Evolutionary conservation across 2,888 invertebrate genomes (phyloP).

Genomic region (Charanyca ferruginea): DNA sequence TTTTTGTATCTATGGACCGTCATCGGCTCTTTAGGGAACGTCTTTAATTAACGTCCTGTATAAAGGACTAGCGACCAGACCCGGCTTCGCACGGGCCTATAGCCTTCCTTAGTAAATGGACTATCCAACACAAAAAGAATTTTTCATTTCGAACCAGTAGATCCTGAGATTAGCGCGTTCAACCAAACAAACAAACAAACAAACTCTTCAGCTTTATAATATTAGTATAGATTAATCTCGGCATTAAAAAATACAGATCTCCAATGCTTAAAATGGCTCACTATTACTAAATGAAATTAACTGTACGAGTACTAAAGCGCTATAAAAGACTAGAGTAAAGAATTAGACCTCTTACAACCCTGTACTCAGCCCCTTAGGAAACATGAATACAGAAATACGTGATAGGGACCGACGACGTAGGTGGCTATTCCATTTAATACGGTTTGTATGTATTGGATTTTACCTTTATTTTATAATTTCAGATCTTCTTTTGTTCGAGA

Average conservation of each 20-base stretch:
- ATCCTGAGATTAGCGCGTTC: no score
- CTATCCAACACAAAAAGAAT: no score
- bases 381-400: conserved; percentile 37
- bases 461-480: not conserved
- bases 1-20: no score
- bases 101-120: no score
- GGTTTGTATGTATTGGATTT: not conserved
- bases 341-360: conserved; percentile 34
- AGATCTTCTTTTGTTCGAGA: not conserved
- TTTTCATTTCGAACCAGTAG: no score
- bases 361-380: conserved; percentile 22
- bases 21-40: no score
- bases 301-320: conserved; percentile 19
- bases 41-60: no score
- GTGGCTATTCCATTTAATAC: conserved; percentile 23
- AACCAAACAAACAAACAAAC: no score
- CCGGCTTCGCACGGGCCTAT: no score
- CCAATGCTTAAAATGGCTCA: conserved; percentile 11
- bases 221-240: no score
- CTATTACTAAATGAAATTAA: conserved; percentile 23
- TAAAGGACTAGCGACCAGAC: no score
- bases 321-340: conserved; percentile 38
- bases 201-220: no score
- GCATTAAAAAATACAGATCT: conserved; percentile 2
- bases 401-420: conserved; percentile 7